Base-by-base conservation (phyloP, 2,113 vertebrate genomes). In the Salminus brasiliensis region DNA sequence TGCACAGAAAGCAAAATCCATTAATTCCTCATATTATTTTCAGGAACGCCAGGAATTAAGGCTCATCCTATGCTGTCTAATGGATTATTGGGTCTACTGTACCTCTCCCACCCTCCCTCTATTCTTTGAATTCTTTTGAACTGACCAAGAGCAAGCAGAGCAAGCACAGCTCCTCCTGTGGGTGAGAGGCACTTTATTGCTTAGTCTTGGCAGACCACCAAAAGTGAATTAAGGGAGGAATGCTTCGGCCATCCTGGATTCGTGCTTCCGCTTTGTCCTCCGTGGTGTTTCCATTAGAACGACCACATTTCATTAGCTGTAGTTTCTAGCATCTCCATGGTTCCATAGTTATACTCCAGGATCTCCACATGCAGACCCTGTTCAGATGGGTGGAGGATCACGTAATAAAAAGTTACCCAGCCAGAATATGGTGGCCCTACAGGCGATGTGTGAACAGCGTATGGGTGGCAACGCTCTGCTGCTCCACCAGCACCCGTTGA, bases 241-340 rank as follows among this genome's bases (percentile, higher is more conserved):
- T 84, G 63, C 80, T 65, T 72, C 45, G 76, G 11, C 25, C 79
- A 84, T 81, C 66, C 78, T 81, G 74, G 62, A 81, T 84, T 81
- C 45, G 81, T 81, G 53, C 52, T 62, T 68, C 67, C 57, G 60
- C 62, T 68, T 67, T 81, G 73, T 71, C 63, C 21, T 78, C 62
- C 57, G 16, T 71, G 18, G 27, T 71, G 41, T 39, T 47, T 77
- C 60, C n/a, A 29, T 80, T 72, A 68, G 21, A 73, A 55, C 74
- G 68, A 62, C 25, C 73, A 80, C 69, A 73, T 73, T 41, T 29
- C 47, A 69, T 36, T 83, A 53, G n/a, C 49, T 65, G 27, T 41
- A 80, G 41, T 66, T 72, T 29, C 16, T 30, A 4, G 49, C 16
- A 49, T 55, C n/a, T 23, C 30, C 59, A 25, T n/a, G n/a, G n/a